These are phyloP conservation scores for Odobenus rosmarus DNA, from an alignment of 2,113 vertebrate genomes.

Conservation along the genomic window DNA sequence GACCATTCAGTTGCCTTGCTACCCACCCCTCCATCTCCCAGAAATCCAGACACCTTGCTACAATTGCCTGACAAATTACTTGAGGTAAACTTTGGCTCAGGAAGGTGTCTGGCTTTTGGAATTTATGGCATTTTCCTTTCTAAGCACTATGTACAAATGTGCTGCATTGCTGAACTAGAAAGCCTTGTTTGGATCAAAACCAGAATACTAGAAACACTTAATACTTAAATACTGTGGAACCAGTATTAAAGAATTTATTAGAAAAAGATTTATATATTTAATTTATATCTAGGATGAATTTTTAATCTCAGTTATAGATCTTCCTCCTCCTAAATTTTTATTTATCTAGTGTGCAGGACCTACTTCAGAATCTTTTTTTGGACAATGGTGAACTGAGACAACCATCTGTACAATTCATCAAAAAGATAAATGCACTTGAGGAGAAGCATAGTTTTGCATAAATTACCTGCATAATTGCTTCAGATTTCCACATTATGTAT, in stretches of 20 bases:
- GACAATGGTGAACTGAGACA: background rate
- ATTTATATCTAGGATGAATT: background rate
- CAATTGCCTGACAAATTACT: background rate
- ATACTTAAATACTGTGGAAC: background rate
- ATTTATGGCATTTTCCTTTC: background rate
- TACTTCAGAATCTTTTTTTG: background rate
- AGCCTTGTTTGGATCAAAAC: background rate
- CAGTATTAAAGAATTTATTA: background rate
- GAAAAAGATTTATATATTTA: conserved; percentile 3
- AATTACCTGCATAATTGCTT: conserved; percentile 28
- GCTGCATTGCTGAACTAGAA: background rate
- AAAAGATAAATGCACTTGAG: background rate
- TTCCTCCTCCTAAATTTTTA: background rate
- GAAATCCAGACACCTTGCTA: background rate
- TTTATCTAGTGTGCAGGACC: background rate
- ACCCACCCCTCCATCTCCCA: background rate
- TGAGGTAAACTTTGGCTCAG: background rate
- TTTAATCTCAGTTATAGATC: background rate
- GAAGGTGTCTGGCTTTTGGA: background rate
- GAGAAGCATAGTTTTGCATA: background rate
- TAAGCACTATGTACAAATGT: background rate
- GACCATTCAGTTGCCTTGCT: background rate
- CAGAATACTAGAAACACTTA: background rate
- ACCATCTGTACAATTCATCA: background rate
- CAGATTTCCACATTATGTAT: background rate